Conservation (phyloP, 2,888 invertebrate species). For the Drosophila mayaguana region DNA sequence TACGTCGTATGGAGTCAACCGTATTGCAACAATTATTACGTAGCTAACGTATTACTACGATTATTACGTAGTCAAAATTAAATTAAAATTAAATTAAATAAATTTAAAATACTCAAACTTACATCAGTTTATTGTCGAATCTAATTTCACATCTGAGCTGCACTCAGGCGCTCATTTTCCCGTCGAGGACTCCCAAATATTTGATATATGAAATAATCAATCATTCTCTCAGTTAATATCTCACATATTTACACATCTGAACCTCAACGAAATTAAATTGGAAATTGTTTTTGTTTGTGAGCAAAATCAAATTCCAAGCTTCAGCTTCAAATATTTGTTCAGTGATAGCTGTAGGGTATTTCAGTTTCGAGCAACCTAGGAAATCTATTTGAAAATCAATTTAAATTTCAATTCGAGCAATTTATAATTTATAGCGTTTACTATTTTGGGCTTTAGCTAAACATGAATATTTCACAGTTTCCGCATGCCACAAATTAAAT, state of each 20-base stretch:
- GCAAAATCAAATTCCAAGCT: background rate
- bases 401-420: conserved; percentile 5
- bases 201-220: background rate
- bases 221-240: background rate
- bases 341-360: background rate
- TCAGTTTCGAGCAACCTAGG: background rate
- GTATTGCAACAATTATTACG: background rate
- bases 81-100: no score
- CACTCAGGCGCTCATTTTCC: background rate
- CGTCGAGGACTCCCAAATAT: background rate
- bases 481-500: conserved; percentile 5
- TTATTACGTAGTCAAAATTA: background rate
- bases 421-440: conserved; percentile 8
- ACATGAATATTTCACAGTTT: conserved; percentile 12
- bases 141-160: background rate
- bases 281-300: background rate
- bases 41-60: background rate
- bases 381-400: background rate
- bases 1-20: background rate
- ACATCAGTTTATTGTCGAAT: background rate
- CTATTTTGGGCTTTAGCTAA: conserved; percentile 7
- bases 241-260: background rate
- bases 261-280: background rate
- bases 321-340: background rate
- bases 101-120: background rate